Evolutionary conservation across 2,888 invertebrate genomes (phyloP).

Genomic region (Nezara viridula): DNA sequence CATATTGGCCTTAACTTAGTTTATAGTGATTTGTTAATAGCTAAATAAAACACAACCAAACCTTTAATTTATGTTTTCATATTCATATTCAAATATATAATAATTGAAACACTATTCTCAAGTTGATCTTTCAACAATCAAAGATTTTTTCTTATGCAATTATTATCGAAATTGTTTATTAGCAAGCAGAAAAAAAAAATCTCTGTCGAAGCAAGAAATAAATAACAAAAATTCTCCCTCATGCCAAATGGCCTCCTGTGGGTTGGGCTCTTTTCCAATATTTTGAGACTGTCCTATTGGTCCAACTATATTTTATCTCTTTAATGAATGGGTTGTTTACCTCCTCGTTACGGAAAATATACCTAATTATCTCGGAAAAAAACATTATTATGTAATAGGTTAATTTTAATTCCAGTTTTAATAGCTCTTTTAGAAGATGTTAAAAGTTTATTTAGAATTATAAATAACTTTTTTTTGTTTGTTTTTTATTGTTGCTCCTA

Average conservation of each 20-base stretch:
- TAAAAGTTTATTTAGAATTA: neutral
- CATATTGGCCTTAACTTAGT: no score
- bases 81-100: neutral
- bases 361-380: neutral
- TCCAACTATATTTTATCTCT: neutral
- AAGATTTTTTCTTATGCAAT: neutral
- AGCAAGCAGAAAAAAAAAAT: neutral
- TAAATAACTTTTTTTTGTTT: no score
- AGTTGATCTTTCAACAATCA: neutral
- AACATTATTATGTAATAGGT: neutral
- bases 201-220: neutral
- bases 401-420: neutral
- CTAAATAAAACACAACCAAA: no score
- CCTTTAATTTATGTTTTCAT: no score
- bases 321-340: neutral
- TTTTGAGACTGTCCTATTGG: constrained; percentile 34
- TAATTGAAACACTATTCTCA: neutral
- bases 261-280: constrained; percentile 36
- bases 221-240: neutral
- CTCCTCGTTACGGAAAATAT: neutral
- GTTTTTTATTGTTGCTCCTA: no score
- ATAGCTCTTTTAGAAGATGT: neutral
- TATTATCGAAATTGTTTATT: neutral
- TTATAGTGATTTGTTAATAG: no score
- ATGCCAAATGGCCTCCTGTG: constrained; percentile 12